Base-by-base conservation (phyloP, 2,888 invertebrate genomes). In the Atethmia centrago region DNA sequence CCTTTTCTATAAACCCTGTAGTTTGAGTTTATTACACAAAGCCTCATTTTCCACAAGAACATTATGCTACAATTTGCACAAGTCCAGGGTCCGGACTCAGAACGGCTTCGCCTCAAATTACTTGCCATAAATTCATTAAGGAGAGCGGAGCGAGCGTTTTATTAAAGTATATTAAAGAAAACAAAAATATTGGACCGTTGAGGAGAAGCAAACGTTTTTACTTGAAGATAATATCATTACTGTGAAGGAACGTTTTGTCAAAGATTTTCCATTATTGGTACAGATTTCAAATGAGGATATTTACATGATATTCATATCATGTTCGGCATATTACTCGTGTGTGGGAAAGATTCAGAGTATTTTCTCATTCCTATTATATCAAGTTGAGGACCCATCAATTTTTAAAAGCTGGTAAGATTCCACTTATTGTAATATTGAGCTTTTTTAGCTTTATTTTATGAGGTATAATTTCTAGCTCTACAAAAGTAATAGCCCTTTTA, bases 81-180 rank as follows among this genome's bases (percentile, higher is more conserved):
- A 66, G 62, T 71, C 58, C 53, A 42, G 55, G 45, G 51, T 3
- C 14, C 36, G 49, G 65, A 51, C 66, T 70, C 59, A 12, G 61
- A 61, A 49, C 71, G 42, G 62, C 51, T 65, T 62, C 47, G 65
- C 65, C 42, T 68, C 63, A 87, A 85, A 85, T 85, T 85, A 76
- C 84, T 78, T 47, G 67, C 76, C 36, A 69, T 83, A 83, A 85
- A 77, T 87, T 80, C 59, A 85, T 85, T 78, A 83, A 28, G 59
- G 47, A 47, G 49, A 61, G 42, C 58, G 67, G 40, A 53, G 58
- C 42, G 51, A 51, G 25, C 58, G 21, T 82, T 81, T 76, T 71
- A 76, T 82, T 61, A 82, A 81, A 68, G 56, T 68, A 85, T 82
- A 49, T 85, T 49, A n/a, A 65, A 53, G 56, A 81, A 75, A 75